Percentiles rank a stretch among this genome's conserved stretches.
Conservation (phyloP, 2,113 vertebrate genomes). For the Rhabdornis inornatus region DNA sequence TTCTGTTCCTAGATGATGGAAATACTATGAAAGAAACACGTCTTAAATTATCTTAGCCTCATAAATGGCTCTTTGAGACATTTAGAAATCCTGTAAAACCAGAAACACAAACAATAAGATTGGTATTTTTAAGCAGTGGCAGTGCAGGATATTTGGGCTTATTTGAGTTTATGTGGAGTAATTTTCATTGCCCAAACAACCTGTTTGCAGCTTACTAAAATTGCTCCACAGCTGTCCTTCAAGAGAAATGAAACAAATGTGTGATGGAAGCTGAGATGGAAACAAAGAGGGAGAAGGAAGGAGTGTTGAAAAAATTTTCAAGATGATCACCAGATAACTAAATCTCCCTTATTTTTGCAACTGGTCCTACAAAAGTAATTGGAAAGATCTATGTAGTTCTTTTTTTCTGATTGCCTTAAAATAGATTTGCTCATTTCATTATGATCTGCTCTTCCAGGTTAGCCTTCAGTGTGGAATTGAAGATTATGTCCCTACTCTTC, state of each 20-base stretch:
- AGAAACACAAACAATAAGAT: not conserved
- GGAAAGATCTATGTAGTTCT: not conserved
- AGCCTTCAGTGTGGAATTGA: not conserved
- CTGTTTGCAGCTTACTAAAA: not conserved
- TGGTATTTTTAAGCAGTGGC: not conserved
- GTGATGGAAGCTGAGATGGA: not conserved
- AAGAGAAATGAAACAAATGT: not conserved
- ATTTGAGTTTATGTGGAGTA: not conserved
- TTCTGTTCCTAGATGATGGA: not conserved
- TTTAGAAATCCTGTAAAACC: not conserved
- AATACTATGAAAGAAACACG: not conserved
- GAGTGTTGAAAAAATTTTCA: not conserved
- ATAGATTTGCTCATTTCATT: not conserved
- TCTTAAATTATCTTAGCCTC: not conserved
- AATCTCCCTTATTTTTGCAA: not conserved
- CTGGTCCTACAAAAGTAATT: not conserved
- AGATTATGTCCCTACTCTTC: not conserved
- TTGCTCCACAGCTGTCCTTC: not conserved
- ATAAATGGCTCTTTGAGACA: slow-evolving; percentile 5
- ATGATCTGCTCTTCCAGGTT: not conserved
- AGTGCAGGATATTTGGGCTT: not conserved
- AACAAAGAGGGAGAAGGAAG: not conserved
- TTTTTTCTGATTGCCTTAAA: not conserved
- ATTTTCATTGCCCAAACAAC: not conserved
- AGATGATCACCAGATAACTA: not conserved